These are phyloP conservation scores for Epinotia nisella DNA, from an alignment of 2,888 invertebrate species.

Conservation along the genomic window DNA sequence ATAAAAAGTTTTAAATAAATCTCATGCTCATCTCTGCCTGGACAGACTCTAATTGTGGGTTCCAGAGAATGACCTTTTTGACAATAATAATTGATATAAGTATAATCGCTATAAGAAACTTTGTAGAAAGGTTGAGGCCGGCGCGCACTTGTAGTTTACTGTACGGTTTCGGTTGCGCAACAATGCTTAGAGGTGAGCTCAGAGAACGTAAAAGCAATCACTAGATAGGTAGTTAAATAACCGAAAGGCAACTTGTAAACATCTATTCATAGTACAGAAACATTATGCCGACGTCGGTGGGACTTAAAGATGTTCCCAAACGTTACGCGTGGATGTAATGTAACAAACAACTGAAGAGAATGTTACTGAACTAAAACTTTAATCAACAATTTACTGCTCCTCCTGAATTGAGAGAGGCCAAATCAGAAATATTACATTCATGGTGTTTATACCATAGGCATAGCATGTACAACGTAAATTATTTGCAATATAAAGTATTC, in stretches of 20 bases:
- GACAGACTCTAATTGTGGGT: too few species aligned
- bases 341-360: background rate
- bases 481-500: too few species aligned
- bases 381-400: too few species aligned
- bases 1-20: too few species aligned
- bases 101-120: slow-evolving; percentile 42
- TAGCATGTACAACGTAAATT: too few species aligned
- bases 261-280: background rate
- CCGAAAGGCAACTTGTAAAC: slow-evolving; percentile 9
- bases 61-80: background rate
- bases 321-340: background rate
- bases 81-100: background rate
- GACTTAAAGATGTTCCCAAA: background rate
- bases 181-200: slow-evolving; percentile 35
- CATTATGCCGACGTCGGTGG: background rate
- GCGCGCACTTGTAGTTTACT: slow-evolving; percentile 43
- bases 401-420: too few species aligned
- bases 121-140: slow-evolving; percentile 49
- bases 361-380: background rate
- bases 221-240: slow-evolving; percentile 39
- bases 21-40: too few species aligned
- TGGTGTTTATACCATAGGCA: too few species aligned
- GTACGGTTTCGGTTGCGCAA: slow-evolving; percentile 45
- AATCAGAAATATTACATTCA: too few species aligned
- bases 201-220: slow-evolving; percentile 42